A percentile compares a stretch with the other conserved stretches of the same genome.
Conservation (phyloP, 1,140 invertebrate genomes). For the Scaptomyza graminum region DNA sequence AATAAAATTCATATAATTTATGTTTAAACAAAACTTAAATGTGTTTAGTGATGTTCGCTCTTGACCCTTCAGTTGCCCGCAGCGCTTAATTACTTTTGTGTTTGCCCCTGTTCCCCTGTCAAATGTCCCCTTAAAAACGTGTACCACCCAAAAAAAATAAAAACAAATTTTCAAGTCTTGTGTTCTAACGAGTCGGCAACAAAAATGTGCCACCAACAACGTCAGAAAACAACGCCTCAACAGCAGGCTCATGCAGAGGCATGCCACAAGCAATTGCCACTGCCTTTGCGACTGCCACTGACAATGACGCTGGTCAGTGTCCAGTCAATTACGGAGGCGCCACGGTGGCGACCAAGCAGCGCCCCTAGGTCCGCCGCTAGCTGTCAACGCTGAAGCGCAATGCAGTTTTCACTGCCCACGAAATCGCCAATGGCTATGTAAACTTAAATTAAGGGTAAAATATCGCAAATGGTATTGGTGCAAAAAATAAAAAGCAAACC, state of each 20-base stretch:
- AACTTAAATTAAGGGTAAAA: conserved; percentile 84
- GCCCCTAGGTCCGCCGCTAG: conserved; percentile 38
- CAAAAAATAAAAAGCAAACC: conserved; percentile 54
- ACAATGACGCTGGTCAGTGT: conserved; percentile 25
- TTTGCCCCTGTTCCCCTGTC: conserved; percentile 25
- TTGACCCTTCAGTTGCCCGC: conserved; percentile 63
- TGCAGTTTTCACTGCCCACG: conserved; percentile 48
- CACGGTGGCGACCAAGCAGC: conserved; percentile 48
- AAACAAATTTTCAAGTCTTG: conserved; percentile 21
- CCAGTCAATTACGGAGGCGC: conserved; percentile 40
- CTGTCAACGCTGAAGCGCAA: conserved; percentile 55
- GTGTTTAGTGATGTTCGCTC: conserved; percentile 52
- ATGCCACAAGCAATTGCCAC: conserved; percentile 20
- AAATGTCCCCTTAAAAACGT: conserved; percentile 7
- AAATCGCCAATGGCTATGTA: conserved; percentile 72
- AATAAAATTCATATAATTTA: conserved; percentile 5
- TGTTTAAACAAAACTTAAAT: conserved; percentile 5
- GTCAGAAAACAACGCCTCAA: conserved; percentile 28
- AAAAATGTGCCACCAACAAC: conserved; percentile 58
- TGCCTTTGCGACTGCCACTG: conserved; percentile 18
- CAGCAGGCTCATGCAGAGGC: conserved; percentile 11
- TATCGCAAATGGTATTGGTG: conserved; percentile 84
- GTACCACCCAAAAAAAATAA: neutral
- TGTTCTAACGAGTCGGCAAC: conserved; percentile 26
- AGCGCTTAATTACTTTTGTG: conserved; percentile 64